Percentiles rank a stretch among this genome's conserved stretches.
These are phyloP conservation scores for Oncopodura yosiiana DNA, from an alignment of 1,140 invertebrate species.

Conservation along the genomic window DNA sequence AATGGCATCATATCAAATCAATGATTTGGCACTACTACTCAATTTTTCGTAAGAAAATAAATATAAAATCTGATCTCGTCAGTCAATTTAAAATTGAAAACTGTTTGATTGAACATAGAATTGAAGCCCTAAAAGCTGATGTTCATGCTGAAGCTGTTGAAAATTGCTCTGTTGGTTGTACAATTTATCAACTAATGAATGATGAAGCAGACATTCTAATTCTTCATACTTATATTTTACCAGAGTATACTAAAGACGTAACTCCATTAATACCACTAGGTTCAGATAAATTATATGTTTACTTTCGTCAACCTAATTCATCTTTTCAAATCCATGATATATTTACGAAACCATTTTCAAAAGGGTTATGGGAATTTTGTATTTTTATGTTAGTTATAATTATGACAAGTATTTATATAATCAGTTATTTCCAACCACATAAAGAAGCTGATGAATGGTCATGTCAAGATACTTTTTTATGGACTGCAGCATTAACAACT, in stretches of 20 bases:
- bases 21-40: neutral
- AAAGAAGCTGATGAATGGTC: too few relatives aligned
- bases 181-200: neutral
- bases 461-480: too few relatives aligned
- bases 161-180: neutral
- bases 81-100: neutral
- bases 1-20: neutral
- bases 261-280: slow-evolving; percentile 10
- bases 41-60: slow-evolving; percentile 8
- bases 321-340: too few relatives aligned
- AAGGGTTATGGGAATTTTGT: too few relatives aligned
- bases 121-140: neutral
- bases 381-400: too few relatives aligned
- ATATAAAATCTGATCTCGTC: neutral
- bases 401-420: too few relatives aligned
- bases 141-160: neutral
- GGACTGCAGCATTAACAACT: too few relatives aligned
- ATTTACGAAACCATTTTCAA: too few relatives aligned
- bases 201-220: slow-evolving; percentile 8
- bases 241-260: neutral
- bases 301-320: too few relatives aligned
- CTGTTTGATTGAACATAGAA: neutral
- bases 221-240: slow-evolving; percentile 1
- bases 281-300: too few relatives aligned
- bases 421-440: too few relatives aligned